Percentiles rank a stretch among this genome's conserved stretches.
These are phyloP conservation scores for Astyanax mexicanus DNA, from an alignment of 2,797 vertebrate genomes.

Conservation along the genomic window DNA sequence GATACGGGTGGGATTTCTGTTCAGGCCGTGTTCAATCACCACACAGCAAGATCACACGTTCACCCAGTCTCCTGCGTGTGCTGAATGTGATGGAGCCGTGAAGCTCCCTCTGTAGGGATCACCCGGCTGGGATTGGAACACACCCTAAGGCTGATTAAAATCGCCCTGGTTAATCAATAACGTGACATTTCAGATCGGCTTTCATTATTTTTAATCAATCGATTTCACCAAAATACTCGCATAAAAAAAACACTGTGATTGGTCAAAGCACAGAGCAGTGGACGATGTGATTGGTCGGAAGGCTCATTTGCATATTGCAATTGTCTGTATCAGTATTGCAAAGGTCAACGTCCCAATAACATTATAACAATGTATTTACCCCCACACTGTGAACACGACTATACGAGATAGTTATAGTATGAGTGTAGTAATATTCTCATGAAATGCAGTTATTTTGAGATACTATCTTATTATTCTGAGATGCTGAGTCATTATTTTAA, in stretches of 20 bases:
- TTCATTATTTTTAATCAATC: background rate
- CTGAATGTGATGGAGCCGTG: background rate
- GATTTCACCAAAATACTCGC: background rate
- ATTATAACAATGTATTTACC: too few species aligned
- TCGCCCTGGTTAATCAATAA: background rate
- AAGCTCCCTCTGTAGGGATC: background rate
- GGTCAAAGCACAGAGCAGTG: background rate
- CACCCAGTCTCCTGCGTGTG: slow-evolving; percentile 22
- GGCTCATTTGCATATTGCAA: background rate
- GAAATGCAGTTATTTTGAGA: too few species aligned
- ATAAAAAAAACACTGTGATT: background rate
- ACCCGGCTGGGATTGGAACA: background rate
- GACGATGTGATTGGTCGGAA: background rate
- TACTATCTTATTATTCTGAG: too few species aligned
- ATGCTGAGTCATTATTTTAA: too few species aligned
- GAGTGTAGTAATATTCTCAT: too few species aligned
- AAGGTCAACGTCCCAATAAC: background rate
- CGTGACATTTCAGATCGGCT: background rate
- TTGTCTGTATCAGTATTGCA: background rate
- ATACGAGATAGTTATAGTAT: too few species aligned
- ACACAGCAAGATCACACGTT: slow-evolving; percentile 37
- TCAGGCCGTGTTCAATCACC: slow-evolving; percentile 29
- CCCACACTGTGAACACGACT: too few species aligned
- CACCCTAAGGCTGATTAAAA: background rate
- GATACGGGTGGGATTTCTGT: slow-evolving; percentile 40